phyloP scores from a whole-genome alignment of 2,113 vertebrate genomes.

The Probosciger aterrimus region DNA sequence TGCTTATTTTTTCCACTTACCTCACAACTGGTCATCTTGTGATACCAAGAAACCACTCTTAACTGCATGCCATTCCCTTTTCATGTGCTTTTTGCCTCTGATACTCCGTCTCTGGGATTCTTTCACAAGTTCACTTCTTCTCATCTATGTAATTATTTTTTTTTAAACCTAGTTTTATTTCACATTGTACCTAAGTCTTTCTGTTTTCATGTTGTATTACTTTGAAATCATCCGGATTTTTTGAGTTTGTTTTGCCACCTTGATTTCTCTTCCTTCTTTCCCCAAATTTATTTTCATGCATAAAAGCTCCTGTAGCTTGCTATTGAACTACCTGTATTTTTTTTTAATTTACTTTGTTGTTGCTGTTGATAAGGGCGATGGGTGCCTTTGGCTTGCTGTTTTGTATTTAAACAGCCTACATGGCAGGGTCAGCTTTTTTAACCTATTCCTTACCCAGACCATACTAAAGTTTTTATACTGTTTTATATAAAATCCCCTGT shows the following conservation, averaged over 20 bases:
- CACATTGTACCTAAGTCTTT: not conserved
- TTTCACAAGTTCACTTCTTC: not conserved
- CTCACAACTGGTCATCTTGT: not conserved
- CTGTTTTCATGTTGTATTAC: not conserved
- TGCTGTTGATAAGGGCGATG: not conserved
- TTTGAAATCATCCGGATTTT: not conserved
- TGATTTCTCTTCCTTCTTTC: not conserved
- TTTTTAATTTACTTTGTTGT: not conserved
- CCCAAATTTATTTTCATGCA: not conserved
- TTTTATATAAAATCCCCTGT: not conserved
- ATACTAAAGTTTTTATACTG: not conserved
- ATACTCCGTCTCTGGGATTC: not conserved
- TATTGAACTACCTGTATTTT: not conserved
- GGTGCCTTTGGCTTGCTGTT: not conserved
- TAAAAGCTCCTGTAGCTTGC: not conserved
- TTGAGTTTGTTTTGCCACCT: not conserved
- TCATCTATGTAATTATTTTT: not conserved
- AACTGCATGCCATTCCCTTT: not conserved
- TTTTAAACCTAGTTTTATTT: not conserved
- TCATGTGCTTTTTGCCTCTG: not conserved
- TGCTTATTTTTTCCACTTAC: not conserved
- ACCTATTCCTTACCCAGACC: not conserved
- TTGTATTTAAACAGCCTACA: not conserved
- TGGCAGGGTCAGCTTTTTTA: not conserved
- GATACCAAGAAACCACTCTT: not conserved